Percentiles rank a stretch among this genome's conserved stretches.
Evolutionary conservation across 2,888 invertebrate species (phyloP).

Genomic region (Cephus pygmeus): DNA sequence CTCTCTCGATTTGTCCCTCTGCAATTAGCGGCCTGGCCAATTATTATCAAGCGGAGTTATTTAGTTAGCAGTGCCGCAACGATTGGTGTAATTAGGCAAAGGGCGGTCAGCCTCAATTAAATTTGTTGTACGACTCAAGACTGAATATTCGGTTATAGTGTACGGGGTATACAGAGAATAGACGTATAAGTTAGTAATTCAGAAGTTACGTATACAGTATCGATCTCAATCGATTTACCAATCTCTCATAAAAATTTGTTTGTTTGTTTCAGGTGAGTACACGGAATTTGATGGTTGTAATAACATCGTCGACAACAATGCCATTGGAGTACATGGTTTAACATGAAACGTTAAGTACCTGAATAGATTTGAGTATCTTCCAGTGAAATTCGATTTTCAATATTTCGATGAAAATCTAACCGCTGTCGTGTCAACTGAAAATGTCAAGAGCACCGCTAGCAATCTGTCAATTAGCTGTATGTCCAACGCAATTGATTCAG

Average conservation of each 20-base stretch:
- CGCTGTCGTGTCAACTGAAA: neutral
- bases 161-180: neutral
- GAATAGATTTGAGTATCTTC: neutral
- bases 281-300: neutral
- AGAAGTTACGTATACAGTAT: too few species aligned
- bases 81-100: conserved; percentile 20
- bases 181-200: neutral
- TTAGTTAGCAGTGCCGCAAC: conserved; percentile 19
- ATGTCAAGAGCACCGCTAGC: neutral
- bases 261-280: neutral
- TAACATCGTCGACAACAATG: neutral
- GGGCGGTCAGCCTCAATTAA: neutral
- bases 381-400: neutral
- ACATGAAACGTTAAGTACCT: neutral
- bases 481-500: neutral
- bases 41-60: conserved; percentile 17
- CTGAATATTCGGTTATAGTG: neutral
- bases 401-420: neutral
- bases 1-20: neutral
- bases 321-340: neutral
- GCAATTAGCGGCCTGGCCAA: conserved; percentile 12
- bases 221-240: too few species aligned
- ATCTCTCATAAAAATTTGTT: too few species aligned
- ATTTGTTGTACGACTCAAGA: neutral
- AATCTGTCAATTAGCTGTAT: neutral